Base-by-base conservation (phyloP, 2,797 vertebrate species). In the Danio tinwini region DNA sequence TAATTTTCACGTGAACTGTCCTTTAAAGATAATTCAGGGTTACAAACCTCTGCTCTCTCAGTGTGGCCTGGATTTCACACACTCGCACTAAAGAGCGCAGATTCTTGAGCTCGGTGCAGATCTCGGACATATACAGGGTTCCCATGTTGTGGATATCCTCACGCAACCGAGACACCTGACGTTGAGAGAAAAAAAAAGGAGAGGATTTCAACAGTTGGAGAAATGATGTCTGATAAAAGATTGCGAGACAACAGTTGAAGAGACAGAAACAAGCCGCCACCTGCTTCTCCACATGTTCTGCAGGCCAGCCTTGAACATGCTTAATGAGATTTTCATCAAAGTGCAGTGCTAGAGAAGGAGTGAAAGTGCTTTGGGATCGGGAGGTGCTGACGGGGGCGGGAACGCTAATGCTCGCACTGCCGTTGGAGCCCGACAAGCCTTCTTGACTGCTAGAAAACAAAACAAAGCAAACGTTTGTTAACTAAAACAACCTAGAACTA, bases 101-200 rank as follows among this genome's bases (percentile, higher is more conserved):
- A 91, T 99, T 99, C 93, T 99, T 99, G 95, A 99, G 96, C 94
- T 99, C 98, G 74, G 97, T 98, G 94, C 98, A 99, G 93, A 98
- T 96, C 94, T 99, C 98, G 55, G 97, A 99, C 97, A 99, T 99
- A 90, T 98, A 97, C 90, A 99, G 93, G 83, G 95, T 99, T 87
- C 98, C 98, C 96, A 98, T 97, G 90, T 96, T 99, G 93, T 98
- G 96, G 86, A 96, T 92, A 91, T 99, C 98, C 92, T 99, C 98
- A 42, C 95, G 95, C 89, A 98, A 93, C 90, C 97, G 94, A 71
- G 96, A 95, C 74, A 96, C 97, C 98, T 99, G 86, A 39, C 14
- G 50, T 40, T 13, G 44, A 47, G 42, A 73, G 6, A 7, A 47
- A 47, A 29, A 59, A 5, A 5, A 55, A 44, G 5, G 12, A 42